Percentiles rank a stretch among this genome's conserved stretches.
Conservation (phyloP, 2,797 vertebrate genomes). For the Odontamblyopus rebecca region DNA sequence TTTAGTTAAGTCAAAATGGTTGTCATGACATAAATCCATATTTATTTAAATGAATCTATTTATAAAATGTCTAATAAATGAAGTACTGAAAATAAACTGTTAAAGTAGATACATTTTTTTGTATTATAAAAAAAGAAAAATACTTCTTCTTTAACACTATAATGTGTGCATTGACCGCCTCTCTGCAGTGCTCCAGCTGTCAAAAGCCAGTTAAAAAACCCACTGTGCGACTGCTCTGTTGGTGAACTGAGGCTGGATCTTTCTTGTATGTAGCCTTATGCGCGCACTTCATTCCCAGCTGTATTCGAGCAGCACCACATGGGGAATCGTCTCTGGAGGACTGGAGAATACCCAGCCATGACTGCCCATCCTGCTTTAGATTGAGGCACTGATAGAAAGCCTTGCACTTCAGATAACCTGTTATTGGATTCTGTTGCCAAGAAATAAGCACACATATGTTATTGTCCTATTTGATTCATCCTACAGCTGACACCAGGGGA, state of each 20-base stretch:
- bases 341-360: constrained; percentile 43
- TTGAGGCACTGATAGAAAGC: constrained; percentile 42
- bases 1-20: not conserved
- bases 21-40: not conserved
- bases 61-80: not conserved
- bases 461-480: constrained; percentile 31
- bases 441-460: constrained; percentile 15
- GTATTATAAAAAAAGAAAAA: not conserved
- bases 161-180: constrained; percentile 76
- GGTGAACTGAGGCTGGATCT: constrained; percentile 50
- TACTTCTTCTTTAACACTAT: not conserved
- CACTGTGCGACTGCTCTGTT: constrained; percentile 73
- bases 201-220: constrained; percentile 93
- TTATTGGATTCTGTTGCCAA: constrained; percentile 38
- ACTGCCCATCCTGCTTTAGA: constrained; percentile 52
- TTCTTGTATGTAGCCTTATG: constrained; percentile 38
- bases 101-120: not conserved
- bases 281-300: constrained; percentile 38
- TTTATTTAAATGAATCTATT: not conserved
- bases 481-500: constrained; percentile 14
- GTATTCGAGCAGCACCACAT: constrained; percentile 44
- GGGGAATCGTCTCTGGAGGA: constrained; percentile 49
- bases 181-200: constrained; percentile 91
- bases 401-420: constrained; percentile 42
- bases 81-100: not conserved